Evolutionary conservation across 2,797 vertebrate species (phyloP).

Genomic region (Centroberyx gerrardi): DNA sequence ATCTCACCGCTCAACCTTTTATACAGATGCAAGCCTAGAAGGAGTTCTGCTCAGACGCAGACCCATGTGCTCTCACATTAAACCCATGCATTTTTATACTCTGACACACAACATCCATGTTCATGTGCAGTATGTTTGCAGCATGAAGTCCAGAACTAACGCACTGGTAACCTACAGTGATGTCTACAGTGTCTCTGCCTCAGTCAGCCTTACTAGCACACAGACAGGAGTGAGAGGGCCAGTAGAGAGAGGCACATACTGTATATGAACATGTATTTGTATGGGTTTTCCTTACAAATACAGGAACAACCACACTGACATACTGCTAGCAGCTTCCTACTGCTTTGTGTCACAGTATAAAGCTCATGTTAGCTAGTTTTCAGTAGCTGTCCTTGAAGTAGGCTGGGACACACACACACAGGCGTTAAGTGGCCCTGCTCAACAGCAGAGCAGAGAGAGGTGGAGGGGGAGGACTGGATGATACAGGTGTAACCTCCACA

Average conservation of each 20-base stretch:
- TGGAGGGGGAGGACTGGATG: conserved; percentile 71
- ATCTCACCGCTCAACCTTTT: conserved; percentile 71
- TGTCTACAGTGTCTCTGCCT: not conserved
- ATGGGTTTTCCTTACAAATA: conserved; percentile 31
- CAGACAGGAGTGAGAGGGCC: not conserved
- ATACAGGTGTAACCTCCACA: conserved; percentile 72
- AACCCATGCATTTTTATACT: conserved; percentile 43
- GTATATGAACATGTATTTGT: conserved; percentile 8
- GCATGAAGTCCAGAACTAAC: conserved; percentile 5
- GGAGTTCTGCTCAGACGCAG: conserved; percentile 40
- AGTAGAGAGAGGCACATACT: not conserved
- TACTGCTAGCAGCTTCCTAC: conserved; percentile 33
- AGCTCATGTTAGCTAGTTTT: conserved; percentile 33
- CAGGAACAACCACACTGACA: conserved; percentile 43
- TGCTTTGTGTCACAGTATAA: conserved; percentile 46
- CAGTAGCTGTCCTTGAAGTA: conserved; percentile 49
- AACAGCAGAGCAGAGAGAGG: conserved; percentile 65
- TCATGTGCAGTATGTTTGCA: conserved; percentile 3
- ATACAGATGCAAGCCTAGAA: conserved; percentile 58
- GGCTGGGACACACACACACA: conserved; percentile 58
- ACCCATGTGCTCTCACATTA: conserved; percentile 42
- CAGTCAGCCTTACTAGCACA: not conserved
- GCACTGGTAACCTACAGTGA: conserved; percentile 22
- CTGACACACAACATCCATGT: conserved; percentile 21
- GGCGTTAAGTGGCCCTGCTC: conserved; percentile 59